Conservation (phyloP, 2,888 invertebrate genomes). For the Lamellibrachia satsuma region DNA sequence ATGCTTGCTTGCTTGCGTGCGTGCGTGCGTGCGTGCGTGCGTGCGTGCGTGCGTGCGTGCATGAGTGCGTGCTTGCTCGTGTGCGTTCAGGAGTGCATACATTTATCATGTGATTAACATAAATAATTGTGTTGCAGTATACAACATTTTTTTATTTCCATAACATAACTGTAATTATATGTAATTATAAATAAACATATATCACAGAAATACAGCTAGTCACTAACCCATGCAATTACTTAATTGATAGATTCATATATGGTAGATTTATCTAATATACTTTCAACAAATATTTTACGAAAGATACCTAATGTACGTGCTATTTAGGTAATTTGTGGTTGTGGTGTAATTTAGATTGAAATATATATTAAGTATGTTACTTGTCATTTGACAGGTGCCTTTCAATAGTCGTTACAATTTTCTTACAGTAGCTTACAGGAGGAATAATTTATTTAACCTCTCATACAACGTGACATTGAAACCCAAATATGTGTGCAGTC, state of each 20-base stretch:
- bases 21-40: too few relatives aligned
- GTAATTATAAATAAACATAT: background rate
- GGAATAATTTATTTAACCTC: background rate
- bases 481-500: background rate
- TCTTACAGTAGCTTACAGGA: background rate
- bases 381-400: background rate
- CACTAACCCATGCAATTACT: background rate
- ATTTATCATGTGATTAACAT: background rate
- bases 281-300: background rate
- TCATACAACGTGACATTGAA: background rate
- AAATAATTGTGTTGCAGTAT: background rate
- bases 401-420: background rate
- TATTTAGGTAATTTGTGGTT: background rate
- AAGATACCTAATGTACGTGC: background rate
- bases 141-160: background rate
- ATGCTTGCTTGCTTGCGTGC: too few relatives aligned
- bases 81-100: too few relatives aligned
- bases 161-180: background rate
- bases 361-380: background rate
- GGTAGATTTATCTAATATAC: background rate
- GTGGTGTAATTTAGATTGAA: background rate
- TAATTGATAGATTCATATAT: background rate
- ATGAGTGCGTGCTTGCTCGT: too few relatives aligned
- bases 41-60: too few relatives aligned
- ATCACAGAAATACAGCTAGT: background rate